These are phyloP conservation scores for Elachura formosa DNA, from an alignment of 2,113 vertebrate species.

Conservation along the genomic window DNA sequence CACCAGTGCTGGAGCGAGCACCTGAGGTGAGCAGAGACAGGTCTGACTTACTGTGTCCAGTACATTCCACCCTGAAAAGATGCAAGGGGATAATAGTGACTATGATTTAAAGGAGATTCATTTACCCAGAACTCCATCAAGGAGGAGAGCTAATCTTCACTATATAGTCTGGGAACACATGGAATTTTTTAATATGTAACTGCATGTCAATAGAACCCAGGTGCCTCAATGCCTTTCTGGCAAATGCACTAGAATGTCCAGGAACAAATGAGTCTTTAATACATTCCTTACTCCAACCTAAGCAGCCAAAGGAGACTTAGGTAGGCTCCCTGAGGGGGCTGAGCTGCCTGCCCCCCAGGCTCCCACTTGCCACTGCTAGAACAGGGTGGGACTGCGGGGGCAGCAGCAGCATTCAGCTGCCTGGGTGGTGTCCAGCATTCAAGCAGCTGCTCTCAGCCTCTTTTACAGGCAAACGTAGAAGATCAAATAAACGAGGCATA, in stretches of 20 bases:
- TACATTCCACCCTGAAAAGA: background rate
- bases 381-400: background rate
- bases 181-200: background rate
- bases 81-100: background rate
- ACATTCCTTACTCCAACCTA: background rate
- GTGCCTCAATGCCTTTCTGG: background rate
- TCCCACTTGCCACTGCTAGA: background rate
- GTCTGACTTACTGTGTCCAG: background rate
- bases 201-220: background rate
- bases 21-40: background rate
- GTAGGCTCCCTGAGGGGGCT: background rate
- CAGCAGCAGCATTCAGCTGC: background rate
- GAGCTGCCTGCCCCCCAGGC: background rate
- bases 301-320: background rate
- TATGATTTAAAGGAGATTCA: background rate
- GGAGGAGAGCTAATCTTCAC: background rate
- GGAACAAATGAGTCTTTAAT: background rate
- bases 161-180: background rate
- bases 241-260: background rate
- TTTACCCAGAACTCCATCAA: background rate
- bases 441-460: background rate
- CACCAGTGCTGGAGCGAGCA: background rate
- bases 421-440: background rate
- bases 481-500: background rate
- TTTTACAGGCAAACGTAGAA: background rate